Base-by-base conservation (phyloP, 2,888 invertebrate species). In the Rhimphoctona megacephalus region DNA sequence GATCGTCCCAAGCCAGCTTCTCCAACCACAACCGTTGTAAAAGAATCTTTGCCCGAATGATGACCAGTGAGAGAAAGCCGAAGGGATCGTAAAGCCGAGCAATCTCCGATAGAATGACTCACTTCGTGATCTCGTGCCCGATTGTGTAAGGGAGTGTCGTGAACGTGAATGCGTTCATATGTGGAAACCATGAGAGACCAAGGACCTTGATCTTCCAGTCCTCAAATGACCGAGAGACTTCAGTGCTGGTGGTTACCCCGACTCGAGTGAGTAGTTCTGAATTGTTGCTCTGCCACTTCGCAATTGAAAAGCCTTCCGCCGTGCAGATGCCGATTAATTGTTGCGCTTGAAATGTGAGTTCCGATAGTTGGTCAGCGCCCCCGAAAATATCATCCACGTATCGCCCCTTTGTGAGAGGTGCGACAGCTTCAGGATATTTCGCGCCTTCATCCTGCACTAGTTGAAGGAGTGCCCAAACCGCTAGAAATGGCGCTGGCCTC, bases 61-160 rank as follows among this genome's bases (percentile, higher is more conserved):
- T 54, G 0, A 87, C 70, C 1, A 89, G 90, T 2, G 87, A 33
- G 0, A 86, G n/a, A 46, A 86, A 87, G 0, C 88, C 88, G 0
- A 89, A 73, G 6, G 87, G 89, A 61, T 89, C 88, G 30, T 77
- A 89, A 17, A 89, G 54, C 22, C 82, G 81, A 9, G 88, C 86
- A 1, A 85, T 36, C 43, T 87, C 72, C 0, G 88, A 89, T 0
- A 88, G 43, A 9, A 87, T 73, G 0, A 43, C 5, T 1, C 88
- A 33, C 67, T 89, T 88, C 0, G 87, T 86, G 33, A 83, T 30
- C 33, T 8, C 7, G 14, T n/a, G 2, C 19, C 25, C 9, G 14
- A 1, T 0, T 7, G 30, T 7, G n/a, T 25, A 46, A n/a, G n/a
- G n/a, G n/a, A n/a, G n/a, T n/a, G 2, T 33, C 1, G 69, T 7